A percentile compares a stretch with the other conserved stretches of the same genome.
phyloP scores from a whole-genome alignment of 2,797 vertebrate species.

The Notoglanidium macrostoma region DNA sequence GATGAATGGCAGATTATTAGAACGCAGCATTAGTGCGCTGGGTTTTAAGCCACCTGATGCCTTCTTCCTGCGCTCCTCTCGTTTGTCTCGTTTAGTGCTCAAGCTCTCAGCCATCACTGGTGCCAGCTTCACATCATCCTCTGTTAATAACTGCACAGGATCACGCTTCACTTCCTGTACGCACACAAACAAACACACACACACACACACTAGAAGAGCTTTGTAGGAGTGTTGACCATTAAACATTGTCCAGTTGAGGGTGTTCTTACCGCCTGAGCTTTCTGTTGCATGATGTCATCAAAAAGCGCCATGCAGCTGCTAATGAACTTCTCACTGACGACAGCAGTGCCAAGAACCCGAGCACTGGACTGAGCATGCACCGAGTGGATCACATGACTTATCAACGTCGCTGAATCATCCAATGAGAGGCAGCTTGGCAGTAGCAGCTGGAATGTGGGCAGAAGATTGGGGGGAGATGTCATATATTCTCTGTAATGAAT shows the following conservation, averaged over 20 bases:
- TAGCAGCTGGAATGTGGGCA: slow-evolving; percentile 73
- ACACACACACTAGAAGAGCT: background rate
- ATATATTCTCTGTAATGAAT: background rate
- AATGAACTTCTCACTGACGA: slow-evolving; percentile 92
- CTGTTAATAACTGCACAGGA: slow-evolving; percentile 88
- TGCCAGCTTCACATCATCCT: slow-evolving; percentile 88
- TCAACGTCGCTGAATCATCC: slow-evolving; percentile 87
- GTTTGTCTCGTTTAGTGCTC: slow-evolving; percentile 86
- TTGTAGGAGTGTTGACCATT: background rate
- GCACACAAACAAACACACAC: background rate
- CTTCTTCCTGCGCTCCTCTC: slow-evolving; percentile 89
- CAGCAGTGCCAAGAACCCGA: slow-evolving; percentile 82
- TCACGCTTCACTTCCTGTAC: slow-evolving; percentile 88
- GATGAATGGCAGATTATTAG: background rate
- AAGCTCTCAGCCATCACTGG: slow-evolving; percentile 73
- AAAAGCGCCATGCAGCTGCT: slow-evolving; percentile 82
- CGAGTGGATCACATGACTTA: slow-evolving; percentile 88
- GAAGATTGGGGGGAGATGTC: too few species aligned
- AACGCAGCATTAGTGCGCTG: background rate
- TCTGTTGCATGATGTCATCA: slow-evolving; percentile 86
- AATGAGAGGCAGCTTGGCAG: slow-evolving; percentile 88
- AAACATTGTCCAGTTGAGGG: background rate
- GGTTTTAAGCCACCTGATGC: slow-evolving; percentile 74
- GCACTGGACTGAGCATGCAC: slow-evolving; percentile 78
- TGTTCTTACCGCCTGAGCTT: slow-evolving; percentile 91